phyloP scores from a whole-genome alignment of 2,888 invertebrate species.

The Macaria liturata region DNA sequence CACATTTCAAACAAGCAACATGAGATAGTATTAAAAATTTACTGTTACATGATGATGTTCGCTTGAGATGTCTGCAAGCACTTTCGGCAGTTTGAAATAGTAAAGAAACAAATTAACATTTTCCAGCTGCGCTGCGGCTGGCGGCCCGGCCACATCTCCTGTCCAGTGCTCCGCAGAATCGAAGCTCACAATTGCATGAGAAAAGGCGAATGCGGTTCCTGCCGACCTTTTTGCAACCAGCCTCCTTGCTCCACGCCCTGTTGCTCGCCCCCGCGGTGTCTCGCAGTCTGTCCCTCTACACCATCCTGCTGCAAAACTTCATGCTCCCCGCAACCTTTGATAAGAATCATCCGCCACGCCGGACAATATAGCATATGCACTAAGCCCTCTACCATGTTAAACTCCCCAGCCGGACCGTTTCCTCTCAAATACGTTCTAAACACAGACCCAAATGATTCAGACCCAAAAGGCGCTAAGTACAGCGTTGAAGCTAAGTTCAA shows the following conservation, averaged over 20 bases:
- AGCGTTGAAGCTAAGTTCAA: slow-evolving; percentile 75
- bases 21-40: no score
- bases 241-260: slow-evolving; percentile 52
- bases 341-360: slow-evolving; percentile 65
- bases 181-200: slow-evolving; percentile 65
- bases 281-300: slow-evolving; percentile 48
- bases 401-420: slow-evolving; percentile 67
- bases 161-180: slow-evolving; percentile 66
- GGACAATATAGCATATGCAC: slow-evolving; percentile 72
- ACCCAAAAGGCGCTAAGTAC: slow-evolving; percentile 44
- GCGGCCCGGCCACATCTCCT: slow-evolving; percentile 78
- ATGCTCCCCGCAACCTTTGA: slow-evolving; percentile 49
- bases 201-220: slow-evolving; percentile 51
- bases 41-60: no score
- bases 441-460: slow-evolving; percentile 40
- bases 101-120: no score
- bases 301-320: slow-evolving; percentile 51
- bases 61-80: no score
- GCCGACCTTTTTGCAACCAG: slow-evolving; percentile 47
- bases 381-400: slow-evolving; percentile 66
- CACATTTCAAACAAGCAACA: no score
- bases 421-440: slow-evolving; percentile 74
- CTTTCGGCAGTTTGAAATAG: no score
- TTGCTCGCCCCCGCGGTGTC: slow-evolving; percentile 49
- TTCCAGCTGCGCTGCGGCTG: slow-evolving; percentile 70